These are phyloP conservation scores for Leucophenga montana DNA, from an alignment of 2,888 invertebrate genomes.

Conservation along the genomic window DNA sequence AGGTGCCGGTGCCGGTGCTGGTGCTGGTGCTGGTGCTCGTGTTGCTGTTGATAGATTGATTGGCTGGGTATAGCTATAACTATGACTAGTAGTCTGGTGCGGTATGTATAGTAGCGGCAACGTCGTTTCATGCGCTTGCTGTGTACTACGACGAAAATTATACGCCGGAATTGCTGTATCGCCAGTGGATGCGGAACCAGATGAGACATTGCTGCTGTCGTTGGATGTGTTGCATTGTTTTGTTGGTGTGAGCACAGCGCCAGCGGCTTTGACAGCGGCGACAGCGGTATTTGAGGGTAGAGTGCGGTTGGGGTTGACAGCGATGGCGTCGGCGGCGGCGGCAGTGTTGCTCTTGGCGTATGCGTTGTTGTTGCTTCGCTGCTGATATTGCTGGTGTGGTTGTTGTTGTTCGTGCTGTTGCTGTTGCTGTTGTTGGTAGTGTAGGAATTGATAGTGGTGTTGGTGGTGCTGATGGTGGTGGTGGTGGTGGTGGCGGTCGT, in stretches of 20 bases:
- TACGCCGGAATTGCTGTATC: slow-evolving; percentile 68
- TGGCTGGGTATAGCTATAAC: neutral
- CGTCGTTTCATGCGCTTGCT: slow-evolving; percentile 22
- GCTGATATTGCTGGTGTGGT: slow-evolving; percentile 39
- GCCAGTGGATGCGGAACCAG: slow-evolving; percentile 68
- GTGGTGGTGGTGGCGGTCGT: neutral
- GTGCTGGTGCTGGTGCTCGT: slow-evolving; percentile 34
- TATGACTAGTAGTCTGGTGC: slow-evolving; percentile 16
- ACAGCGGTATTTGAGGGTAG: neutral
- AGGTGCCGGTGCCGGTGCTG: slow-evolving; percentile 38
- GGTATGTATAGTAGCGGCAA: neutral
- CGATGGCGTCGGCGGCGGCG: neutral
- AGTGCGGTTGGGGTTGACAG: neutral
- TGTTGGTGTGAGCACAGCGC: slow-evolving; percentile 52
- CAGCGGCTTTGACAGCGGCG: neutral
- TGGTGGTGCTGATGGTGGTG: slow-evolving; percentile 29
- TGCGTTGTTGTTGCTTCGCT: neutral
- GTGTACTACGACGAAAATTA: neutral
- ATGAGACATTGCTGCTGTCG: slow-evolving; percentile 53
- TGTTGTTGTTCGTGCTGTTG: slow-evolving; percentile 38
- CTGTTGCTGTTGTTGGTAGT: slow-evolving; percentile 35
- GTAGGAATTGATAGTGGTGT: neutral
- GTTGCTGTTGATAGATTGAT: slow-evolving; percentile 37
- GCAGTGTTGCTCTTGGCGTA: neutral
- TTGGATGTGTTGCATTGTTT: slow-evolving; percentile 52